Evolutionary conservation across 2,888 invertebrate species (phyloP).

Genomic region (Drosophila nigritarsus): DNA sequence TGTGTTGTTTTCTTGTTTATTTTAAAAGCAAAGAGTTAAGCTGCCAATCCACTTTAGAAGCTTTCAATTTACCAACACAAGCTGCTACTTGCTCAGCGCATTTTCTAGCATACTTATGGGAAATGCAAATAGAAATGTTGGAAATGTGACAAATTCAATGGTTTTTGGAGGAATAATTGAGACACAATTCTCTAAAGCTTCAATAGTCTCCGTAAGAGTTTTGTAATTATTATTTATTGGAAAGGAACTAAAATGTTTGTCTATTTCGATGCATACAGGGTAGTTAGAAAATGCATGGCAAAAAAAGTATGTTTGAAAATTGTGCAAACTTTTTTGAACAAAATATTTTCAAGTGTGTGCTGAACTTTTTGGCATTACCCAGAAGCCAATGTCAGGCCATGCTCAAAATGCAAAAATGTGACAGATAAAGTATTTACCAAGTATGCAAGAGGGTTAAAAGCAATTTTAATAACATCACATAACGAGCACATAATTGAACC

Average conservation of each 20-base stretch:
- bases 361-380: constrained; percentile 28
- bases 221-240: no score
- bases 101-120: constrained; percentile 5
- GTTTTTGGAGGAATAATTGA: not conserved
- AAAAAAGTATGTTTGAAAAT: constrained; percentile 28
- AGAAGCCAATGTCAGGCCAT: constrained; percentile 27
- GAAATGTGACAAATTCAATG: not conserved
- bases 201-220: no score
- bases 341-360: constrained; percentile 19
- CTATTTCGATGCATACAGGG: not conserved
- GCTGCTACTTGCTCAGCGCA: not conserved
- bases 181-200: not conserved
- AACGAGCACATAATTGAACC: constrained; percentile 24
- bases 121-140: not conserved
- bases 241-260: not conserved
- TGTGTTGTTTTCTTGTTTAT: not conserved
- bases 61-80: not conserved
- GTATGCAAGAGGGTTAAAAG: constrained; percentile 27
- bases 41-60: constrained; percentile 2
- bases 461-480: constrained; percentile 35
- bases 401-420: constrained; percentile 23
- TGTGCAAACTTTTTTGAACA: constrained; percentile 23
- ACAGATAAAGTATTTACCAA: constrained; percentile 43
- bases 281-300: not conserved
- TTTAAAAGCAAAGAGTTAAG: not conserved